Conservation (phyloP, 2,888 invertebrate genomes). For the Oscheius sp. region DNA sequence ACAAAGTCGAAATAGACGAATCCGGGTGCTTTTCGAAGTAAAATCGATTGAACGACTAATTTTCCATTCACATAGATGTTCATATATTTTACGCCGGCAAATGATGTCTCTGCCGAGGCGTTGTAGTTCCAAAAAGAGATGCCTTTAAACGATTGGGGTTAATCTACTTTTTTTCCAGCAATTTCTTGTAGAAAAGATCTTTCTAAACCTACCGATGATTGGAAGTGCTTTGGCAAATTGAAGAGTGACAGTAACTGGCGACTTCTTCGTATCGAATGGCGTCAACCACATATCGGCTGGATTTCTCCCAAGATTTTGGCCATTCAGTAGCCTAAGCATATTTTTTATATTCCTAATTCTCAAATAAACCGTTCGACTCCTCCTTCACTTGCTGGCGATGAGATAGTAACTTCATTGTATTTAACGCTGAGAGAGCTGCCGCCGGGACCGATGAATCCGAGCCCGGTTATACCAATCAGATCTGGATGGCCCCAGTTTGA, state of each 20-base stretch:
- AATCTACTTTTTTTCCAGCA: too few relatives aligned
- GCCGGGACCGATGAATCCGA: constrained; percentile 71
- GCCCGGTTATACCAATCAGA: constrained; percentile 73
- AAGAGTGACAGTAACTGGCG: constrained; percentile 52
- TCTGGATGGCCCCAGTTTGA: constrained; percentile 74
- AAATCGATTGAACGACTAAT: constrained; percentile 72
- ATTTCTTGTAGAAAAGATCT: constrained; percentile 51
- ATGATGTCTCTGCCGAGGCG: constrained; percentile 77
- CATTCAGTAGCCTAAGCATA: constrained; percentile 76
- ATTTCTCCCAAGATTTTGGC: constrained; percentile 79
- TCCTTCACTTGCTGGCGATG: neutral
- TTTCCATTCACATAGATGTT: constrained; percentile 72
- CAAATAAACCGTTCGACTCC: neutral
- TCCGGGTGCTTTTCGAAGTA: constrained; percentile 78
- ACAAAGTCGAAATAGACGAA: constrained; percentile 82
- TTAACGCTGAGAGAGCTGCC: neutral
- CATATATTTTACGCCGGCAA: constrained; percentile 72
- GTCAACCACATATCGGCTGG: constrained; percentile 76
- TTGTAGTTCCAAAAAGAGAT: constrained; percentile 86
- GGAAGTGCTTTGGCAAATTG: constrained; percentile 42
- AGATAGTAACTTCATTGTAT: constrained; percentile 4
- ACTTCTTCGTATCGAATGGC: constrained; percentile 60
- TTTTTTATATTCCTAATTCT: neutral
- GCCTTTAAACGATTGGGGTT: too few relatives aligned
- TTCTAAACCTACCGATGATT: constrained; percentile 41